phyloP scores from a whole-genome alignment of 2,888 invertebrate genomes.

The Eupithecia pulchellata region DNA sequence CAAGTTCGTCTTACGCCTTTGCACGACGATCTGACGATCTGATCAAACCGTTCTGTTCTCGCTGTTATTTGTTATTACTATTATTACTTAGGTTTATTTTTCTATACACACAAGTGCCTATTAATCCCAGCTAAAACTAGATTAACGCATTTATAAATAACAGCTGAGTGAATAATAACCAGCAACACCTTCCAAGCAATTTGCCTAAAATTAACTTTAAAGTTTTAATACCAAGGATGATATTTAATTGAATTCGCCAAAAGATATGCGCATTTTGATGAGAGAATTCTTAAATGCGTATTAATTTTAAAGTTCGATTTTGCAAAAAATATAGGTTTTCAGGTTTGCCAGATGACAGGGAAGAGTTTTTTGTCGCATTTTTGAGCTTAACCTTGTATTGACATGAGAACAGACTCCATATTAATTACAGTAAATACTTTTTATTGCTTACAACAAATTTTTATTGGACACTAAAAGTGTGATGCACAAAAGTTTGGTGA shows the following conservation, averaged over 20 bases:
- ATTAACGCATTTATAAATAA: not conserved
- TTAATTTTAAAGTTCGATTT: slow-evolving; percentile 45
- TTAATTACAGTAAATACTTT: slow-evolving; percentile 4
- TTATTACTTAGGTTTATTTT: too few relatives aligned
- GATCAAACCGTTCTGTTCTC: too few relatives aligned
- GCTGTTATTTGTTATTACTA: too few relatives aligned
- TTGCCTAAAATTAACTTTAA: slow-evolving; percentile 67
- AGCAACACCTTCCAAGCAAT: slow-evolving; percentile 60
- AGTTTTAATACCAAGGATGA: slow-evolving; percentile 63
- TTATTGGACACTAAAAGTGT: too few relatives aligned
- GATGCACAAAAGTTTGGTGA: too few relatives aligned
- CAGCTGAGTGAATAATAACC: slow-evolving; percentile 53
- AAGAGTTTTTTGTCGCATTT: slow-evolving; percentile 33
- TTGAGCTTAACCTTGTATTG: slow-evolving; percentile 21
- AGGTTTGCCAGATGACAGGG: slow-evolving; percentile 31
- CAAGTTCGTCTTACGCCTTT: too few relatives aligned
- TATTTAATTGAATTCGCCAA: slow-evolving; percentile 62
- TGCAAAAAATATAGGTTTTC: slow-evolving; percentile 36
- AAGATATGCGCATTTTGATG: slow-evolving; percentile 49
- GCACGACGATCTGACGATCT: too few relatives aligned
- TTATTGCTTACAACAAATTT: not conserved
- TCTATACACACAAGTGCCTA: not conserved
- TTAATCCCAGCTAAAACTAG: not conserved
- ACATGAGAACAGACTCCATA: slow-evolving; percentile 8
- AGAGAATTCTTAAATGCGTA: slow-evolving; percentile 43